Conservation (phyloP, 92 coral and sea anemone genomes). For the Epizoanthus illoricatus region DNA sequence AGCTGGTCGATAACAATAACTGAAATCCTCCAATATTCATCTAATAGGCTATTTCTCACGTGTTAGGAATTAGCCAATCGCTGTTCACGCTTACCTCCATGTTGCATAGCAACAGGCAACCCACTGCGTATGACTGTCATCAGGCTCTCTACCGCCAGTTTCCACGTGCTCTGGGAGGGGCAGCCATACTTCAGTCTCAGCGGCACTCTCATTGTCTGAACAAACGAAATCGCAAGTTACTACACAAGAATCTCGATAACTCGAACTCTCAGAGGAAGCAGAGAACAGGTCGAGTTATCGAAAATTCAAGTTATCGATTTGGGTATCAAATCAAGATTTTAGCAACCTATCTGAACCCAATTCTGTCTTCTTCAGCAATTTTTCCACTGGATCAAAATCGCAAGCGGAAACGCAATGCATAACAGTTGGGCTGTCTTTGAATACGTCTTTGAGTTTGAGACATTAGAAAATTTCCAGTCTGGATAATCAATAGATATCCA, state of each 20-base stretch:
- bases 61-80: not conserved
- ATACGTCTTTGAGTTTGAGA: no score
- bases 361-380: no score
- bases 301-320: no score
- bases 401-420: no score
- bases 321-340: no score
- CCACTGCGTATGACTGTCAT: conserved; percentile 79
- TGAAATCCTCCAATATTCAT: no score
- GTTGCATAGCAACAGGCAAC: conserved; percentile 83
- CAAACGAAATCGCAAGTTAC: not conserved
- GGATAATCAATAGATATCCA: no score
- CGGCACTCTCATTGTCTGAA: conserved; percentile 85
- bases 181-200: conserved; percentile 92
- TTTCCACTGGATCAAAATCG: no score
- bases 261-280: not conserved
- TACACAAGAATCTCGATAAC: not conserved
- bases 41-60: not conserved
- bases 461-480: no score
- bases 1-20: not conserved
- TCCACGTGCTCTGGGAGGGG: conserved; percentile 97
- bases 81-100: conserved; percentile 57
- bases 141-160: conserved; percentile 90
- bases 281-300: no score
- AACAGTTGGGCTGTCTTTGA: no score
- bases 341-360: no score